Conservation (phyloP, 2,888 invertebrate genomes). For the Tetragonula carbonaria region DNA sequence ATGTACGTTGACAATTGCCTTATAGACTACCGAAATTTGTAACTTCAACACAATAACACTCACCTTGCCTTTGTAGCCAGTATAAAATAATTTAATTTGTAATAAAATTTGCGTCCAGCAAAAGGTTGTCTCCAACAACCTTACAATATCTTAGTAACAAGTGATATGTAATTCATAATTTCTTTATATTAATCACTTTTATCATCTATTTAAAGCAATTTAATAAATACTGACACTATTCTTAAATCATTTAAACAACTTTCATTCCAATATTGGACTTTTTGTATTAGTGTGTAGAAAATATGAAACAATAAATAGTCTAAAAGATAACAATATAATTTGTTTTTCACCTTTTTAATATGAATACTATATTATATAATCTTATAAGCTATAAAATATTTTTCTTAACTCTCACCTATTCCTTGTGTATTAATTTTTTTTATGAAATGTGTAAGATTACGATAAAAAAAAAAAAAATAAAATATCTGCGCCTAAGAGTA, state of each 20-base stretch:
- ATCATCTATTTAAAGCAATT: conserved; percentile 30
- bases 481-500: no score
- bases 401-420: no score
- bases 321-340: not conserved
- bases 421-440: no score
- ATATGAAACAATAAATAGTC: conserved; percentile 59
- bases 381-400: not conserved
- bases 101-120: conserved; percentile 32
- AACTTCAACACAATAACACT: conserved; percentile 13
- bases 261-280: conserved; percentile 72
- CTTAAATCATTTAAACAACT: conserved; percentile 60
- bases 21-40: conserved; percentile 16
- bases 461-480: no score
- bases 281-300: conserved; percentile 58
- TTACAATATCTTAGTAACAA: conserved; percentile 16
- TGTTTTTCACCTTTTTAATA: not conserved
- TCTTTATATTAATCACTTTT: conserved; percentile 43
- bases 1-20: conserved; percentile 28
- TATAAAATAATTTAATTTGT: conserved; percentile 28
- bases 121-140: not conserved
- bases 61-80: conserved; percentile 28
- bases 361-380: not conserved
- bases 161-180: conserved; percentile 27
- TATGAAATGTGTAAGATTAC: no score
- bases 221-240: conserved; percentile 29